phyloP scores from a whole-genome alignment of 35 echinoderm and acorn worm genomes.

The Apostichopus japonicus region DNA sequence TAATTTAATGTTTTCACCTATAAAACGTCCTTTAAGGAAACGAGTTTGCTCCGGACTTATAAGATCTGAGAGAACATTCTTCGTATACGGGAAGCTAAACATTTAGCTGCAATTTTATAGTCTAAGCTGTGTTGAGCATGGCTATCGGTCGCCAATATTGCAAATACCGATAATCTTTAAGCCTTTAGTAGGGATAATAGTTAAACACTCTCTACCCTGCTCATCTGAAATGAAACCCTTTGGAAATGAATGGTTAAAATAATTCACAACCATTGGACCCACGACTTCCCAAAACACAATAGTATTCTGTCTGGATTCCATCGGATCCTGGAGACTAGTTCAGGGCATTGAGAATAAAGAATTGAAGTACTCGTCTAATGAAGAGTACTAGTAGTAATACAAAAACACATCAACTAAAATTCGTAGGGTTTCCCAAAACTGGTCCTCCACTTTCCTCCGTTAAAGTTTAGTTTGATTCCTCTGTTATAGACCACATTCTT shows the following conservation, averaged over 20 bases:
- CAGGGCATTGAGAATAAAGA: slow-evolving; percentile 1
- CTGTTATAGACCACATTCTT: slow-evolving; percentile 7
- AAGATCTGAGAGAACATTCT: background rate
- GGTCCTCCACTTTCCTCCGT: slow-evolving; percentile 32
- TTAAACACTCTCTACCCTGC: slow-evolving; percentile 3
- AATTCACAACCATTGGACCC: background rate
- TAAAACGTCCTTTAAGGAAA: slow-evolving; percentile 14
- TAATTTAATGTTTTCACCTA: slow-evolving; percentile 12
- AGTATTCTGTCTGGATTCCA: background rate
- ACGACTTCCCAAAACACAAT: slow-evolving; percentile 8
- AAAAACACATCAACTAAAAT: too few species aligned
- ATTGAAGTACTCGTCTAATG: background rate
- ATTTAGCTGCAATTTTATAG: background rate
- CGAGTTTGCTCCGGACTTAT: slow-evolving; percentile 25
- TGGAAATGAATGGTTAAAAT: background rate
- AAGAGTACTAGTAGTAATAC: too few species aligned
- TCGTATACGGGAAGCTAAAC: background rate
- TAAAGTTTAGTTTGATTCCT: slow-evolving; percentile 10
- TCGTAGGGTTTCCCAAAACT: background rate
- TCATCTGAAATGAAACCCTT: background rate
- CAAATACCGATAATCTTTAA: background rate
- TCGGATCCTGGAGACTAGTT: background rate
- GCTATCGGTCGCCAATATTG: slow-evolving; percentile 5
- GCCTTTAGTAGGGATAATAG: background rate
- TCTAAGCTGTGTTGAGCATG: background rate